A percentile compares a stretch with the other conserved stretches of the same genome.
These are phyloP conservation scores for Heptranchias perlo DNA, from an alignment of 2,113 vertebrate genomes.

Conservation along the genomic window DNA sequence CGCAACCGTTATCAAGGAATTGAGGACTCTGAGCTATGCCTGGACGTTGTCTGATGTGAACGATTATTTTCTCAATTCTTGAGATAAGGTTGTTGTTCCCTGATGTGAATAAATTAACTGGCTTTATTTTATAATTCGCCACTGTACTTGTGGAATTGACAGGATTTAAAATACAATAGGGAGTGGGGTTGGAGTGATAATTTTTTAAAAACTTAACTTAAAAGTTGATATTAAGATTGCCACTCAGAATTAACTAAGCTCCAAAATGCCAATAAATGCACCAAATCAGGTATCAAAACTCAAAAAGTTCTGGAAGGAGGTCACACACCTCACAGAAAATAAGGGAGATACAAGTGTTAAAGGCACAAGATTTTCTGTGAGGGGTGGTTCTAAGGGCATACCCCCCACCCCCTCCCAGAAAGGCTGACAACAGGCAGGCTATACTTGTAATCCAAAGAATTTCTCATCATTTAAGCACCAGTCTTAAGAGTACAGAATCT, in stretches of 20 bases:
- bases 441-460: neutral
- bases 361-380: neutral
- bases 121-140: neutral
- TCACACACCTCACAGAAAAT: neutral
- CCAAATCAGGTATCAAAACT: too few species aligned
- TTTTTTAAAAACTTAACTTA: neutral
- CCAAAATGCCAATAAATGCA: neutral
- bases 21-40: neutral
- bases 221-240: neutral
- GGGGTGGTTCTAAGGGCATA: too few species aligned
- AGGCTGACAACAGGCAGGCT: neutral
- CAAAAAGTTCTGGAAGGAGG: neutral
- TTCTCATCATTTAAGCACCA: neutral
- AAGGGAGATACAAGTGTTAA: neutral
- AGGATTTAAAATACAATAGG: neutral
- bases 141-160: neutral
- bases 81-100: neutral
- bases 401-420: too few species aligned
- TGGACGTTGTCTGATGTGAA: neutral
- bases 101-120: neutral
- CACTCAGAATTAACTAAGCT: neutral
- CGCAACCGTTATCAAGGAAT: neutral
- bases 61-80: neutral
- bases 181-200: neutral
- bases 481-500: neutral